Percentiles rank a stretch among this genome's conserved stretches.
phyloP scores from a whole-genome alignment of 53 echinoderm and acorn worm genomes.

The Zoroaster sp. region DNA sequence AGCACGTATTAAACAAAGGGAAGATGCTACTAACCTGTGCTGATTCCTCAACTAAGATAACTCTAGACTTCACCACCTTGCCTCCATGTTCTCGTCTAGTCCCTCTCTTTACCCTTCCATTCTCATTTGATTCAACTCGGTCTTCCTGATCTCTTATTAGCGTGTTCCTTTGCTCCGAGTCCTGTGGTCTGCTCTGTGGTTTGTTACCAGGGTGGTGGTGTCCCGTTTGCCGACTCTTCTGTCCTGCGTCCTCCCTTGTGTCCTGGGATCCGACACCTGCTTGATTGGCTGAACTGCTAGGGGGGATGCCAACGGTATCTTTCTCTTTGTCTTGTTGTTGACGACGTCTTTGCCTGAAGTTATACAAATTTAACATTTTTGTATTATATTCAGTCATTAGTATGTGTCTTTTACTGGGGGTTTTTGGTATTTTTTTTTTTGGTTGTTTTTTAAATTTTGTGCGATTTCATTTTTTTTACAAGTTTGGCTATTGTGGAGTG shows the following conservation, averaged over 20 bases:
- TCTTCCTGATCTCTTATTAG: neutral
- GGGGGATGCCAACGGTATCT: neutral
- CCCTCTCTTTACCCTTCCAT: neutral
- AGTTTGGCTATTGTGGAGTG: no score
- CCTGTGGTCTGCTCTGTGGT: neutral
- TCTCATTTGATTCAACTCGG: neutral
- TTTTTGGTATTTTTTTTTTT: no score
- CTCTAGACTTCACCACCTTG: neutral
- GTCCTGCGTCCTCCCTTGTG: neutral
- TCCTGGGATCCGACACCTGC: neutral
- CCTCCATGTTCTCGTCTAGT: neutral
- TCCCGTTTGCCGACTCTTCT: neutral
- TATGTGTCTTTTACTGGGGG: no score
- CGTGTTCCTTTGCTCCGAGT: neutral
- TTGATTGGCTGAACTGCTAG: neutral
- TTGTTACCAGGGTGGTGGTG: neutral
- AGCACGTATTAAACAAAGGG: neutral
- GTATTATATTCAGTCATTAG: no score
- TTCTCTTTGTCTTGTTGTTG: neutral
- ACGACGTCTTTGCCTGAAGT: slow-evolving; percentile 35
- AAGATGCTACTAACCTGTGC: neutral
- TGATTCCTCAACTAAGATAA: neutral
- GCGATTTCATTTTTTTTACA: no score
- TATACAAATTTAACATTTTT: no score
- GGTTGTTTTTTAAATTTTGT: no score